Percentiles rank a stretch among this genome's conserved stretches.
Conservation (phyloP, 2,888 invertebrate genomes). For the Drosophila mayaguana region DNA sequence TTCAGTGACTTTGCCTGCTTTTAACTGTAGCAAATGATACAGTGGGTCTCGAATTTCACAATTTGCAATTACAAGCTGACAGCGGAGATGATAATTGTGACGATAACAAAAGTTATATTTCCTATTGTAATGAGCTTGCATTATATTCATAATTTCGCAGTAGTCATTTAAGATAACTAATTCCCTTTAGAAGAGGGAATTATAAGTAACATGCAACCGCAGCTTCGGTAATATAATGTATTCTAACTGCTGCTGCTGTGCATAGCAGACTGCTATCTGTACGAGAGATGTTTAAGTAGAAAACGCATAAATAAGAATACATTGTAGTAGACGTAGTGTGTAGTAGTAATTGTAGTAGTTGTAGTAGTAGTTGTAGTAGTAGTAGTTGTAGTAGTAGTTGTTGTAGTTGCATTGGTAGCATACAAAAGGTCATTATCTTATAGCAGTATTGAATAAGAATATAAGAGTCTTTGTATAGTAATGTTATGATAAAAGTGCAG, state of each 20-base stretch:
- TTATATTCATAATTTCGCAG: neutral
- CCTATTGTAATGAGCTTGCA: neutral
- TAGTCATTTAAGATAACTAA: slow-evolving; percentile 3
- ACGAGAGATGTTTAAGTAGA: neutral
- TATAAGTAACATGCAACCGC: neutral
- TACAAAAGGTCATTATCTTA: neutral
- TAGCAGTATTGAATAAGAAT: neutral
- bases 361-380: too few relatives aligned
- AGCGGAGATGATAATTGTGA: neutral
- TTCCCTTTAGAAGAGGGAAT: neutral
- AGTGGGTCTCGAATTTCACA: slow-evolving; percentile 6
- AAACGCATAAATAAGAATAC: neutral
- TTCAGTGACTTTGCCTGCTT: slow-evolving; percentile 45
- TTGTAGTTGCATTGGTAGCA: neutral
- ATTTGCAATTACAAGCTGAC: slow-evolving; percentile 11
- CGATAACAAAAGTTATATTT: slow-evolving; percentile 10
- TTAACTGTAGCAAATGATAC: neutral
- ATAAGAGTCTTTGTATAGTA: neutral
- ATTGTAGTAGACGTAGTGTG: neutral
- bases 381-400: too few relatives aligned
- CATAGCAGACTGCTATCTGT: neutral
- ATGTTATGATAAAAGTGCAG: neutral
- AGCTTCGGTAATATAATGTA: neutral
- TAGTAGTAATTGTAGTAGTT: neutral
- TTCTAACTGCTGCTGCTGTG: neutral